phyloP scores from a whole-genome alignment of 2,797 vertebrate species.

The Myripristis jacobus region DNA sequence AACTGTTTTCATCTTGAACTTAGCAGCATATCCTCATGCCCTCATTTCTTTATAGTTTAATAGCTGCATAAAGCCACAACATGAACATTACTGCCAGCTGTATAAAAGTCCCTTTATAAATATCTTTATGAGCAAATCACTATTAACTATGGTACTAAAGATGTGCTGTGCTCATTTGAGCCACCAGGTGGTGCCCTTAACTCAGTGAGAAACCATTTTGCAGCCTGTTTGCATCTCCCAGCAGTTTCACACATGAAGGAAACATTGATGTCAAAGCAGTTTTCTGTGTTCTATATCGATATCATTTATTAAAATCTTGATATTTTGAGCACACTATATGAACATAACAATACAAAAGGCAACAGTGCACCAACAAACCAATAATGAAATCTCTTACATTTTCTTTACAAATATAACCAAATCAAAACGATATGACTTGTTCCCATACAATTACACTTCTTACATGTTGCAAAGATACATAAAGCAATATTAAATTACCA shows the following conservation, averaged over 20 bases:
- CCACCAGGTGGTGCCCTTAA: constrained; percentile 47
- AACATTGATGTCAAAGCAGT: background rate
- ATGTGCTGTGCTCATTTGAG: background rate
- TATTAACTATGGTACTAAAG: no score
- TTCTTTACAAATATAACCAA: constrained; percentile 45
- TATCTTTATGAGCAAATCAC: no score
- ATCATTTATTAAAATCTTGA: constrained; percentile 60
- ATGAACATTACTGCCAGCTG: background rate
- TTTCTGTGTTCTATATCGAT: constrained; percentile 19
- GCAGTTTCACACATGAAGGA: background rate
- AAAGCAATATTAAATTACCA: constrained; percentile 66
- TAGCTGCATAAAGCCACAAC: background rate
- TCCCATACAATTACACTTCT: constrained; percentile 62
- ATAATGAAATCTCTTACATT: constrained; percentile 46
- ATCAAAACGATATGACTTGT: constrained; percentile 44
- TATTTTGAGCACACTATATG: constrained; percentile 57
- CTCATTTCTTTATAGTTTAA: background rate
- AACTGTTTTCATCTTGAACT: no score
- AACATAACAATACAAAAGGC: constrained; percentile 61
- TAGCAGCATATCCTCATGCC: no score
- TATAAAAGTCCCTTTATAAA: no score
- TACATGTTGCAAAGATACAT: constrained; percentile 54
- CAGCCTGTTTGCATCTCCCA: background rate
- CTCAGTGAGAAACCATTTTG: no score
- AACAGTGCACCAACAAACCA: constrained; percentile 70